Base-by-base conservation (phyloP, 2,797 vertebrate genomes). In the Chrosomus eos region DNA sequence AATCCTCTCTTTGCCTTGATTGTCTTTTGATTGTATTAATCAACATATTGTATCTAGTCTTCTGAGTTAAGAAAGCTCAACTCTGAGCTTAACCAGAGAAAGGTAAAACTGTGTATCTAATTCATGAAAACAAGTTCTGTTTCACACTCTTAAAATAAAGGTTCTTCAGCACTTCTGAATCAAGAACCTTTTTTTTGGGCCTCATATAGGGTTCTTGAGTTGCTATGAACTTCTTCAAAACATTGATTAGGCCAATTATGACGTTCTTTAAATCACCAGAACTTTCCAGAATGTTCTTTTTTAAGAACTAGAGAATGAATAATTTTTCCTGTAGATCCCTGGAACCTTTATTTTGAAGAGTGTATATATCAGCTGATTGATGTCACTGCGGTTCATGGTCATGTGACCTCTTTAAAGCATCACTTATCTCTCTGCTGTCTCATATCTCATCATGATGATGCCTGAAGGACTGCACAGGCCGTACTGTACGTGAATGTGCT, bases 11-110 rank as follows among this genome's bases (percentile, higher is more conserved):
- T 40, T 66, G 72, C 72, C 78, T 83, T 84, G 18, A 73, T 33
- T 87, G 82, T 73, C 33, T 68, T 84, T 86, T 72, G 53, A 86
- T 82, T 82, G 78, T 76, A 87, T 80, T 80, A 80, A 83, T 48
- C 51, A 62, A 40, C 31, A 45, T 31, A 62, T 53, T 60, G 16
- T 40, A 76, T 71, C 28, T 67, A 80, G 60, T 88, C 73, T 73
- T 86, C 45, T 73, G 67, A 51, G 60, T 71, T 31, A 14, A 31
- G 48, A 40, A 28, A 64, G 58, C 1, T 64, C 36, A 45, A 31
- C 76, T 72, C n/a, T 31, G 67, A 60, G 80, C 28, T 72, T 45
- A 33, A 33, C 53, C 40, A 21, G 19, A 51, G 21, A 51, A 72
- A 45, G 18, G 0, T 74, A 26, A 43, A 43, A 45, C 53, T 31